A percentile compares a stretch with the other conserved stretches of the same genome.
Evolutionary conservation across 1,140 invertebrate species (phyloP).

Genomic region (Drosophila ironensis): DNA sequence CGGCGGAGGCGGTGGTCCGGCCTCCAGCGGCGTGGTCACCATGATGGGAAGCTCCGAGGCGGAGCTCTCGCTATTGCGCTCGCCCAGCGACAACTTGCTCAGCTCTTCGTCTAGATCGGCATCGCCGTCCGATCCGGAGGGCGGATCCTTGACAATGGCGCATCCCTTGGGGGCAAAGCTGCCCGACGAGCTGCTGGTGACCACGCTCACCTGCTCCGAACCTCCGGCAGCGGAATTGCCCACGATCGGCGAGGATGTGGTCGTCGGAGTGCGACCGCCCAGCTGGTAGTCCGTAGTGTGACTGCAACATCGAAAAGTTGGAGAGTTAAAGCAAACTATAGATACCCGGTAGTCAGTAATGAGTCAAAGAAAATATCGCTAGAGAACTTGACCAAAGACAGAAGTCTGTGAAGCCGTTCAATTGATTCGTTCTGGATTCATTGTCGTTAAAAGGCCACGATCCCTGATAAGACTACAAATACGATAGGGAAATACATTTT

Average conservation of each 20-base stretch:
- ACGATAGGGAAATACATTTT: no score
- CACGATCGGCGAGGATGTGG: slow-evolving; percentile 21
- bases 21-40: slow-evolving; percentile 18
- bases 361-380: no score
- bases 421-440: no score
- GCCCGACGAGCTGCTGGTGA: slow-evolving; percentile 7
- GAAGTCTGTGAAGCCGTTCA: neutral
- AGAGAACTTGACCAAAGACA: neutral
- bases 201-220: neutral
- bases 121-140: slow-evolving; percentile 25
- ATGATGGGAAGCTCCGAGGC: slow-evolving; percentile 36
- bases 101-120: slow-evolving; percentile 55
- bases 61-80: slow-evolving; percentile 42
- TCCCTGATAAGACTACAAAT: no score
- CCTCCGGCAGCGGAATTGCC: neutral
- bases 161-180: slow-evolving; percentile 7
- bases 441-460: no score
- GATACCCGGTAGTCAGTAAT: no score
- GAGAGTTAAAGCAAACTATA: no score
- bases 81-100: slow-evolving; percentile 35
- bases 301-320: slow-evolving; percentile 9
- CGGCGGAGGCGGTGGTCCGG: slow-evolving; percentile 48
- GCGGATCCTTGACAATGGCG: slow-evolving; percentile 50
- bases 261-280: slow-evolving; percentile 15
- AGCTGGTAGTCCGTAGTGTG: slow-evolving; percentile 33